phyloP scores from a whole-genome alignment of 2,888 invertebrate genomes.

The Stomorhina lunata region DNA sequence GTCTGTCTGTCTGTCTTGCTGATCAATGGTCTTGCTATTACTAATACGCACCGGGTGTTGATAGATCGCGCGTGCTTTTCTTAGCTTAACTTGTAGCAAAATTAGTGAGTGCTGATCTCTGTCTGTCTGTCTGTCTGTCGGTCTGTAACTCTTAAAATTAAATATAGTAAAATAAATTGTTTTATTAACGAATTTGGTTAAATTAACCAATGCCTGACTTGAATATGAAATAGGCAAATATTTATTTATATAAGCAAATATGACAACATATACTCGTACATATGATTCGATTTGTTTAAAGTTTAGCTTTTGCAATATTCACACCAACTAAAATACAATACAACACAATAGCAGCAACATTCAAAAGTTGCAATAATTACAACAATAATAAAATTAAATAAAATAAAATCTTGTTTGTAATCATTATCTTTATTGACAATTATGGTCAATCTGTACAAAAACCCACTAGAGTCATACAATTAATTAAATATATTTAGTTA shows the following conservation, averaged over 20 bases:
- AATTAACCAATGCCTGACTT: slow-evolving; percentile 61
- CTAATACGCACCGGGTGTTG: slow-evolving; percentile 58
- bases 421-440: slow-evolving; percentile 64
- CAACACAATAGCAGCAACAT: not conserved
- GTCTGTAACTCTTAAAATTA: not conserved
- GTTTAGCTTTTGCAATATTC: slow-evolving; percentile 11
- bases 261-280: slow-evolving; percentile 42
- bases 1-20: not conserved
- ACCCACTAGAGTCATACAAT: slow-evolving; percentile 69
- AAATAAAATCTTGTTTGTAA: slow-evolving; percentile 58
- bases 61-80: slow-evolving; percentile 59
- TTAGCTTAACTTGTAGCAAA: no score
- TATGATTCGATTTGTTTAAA: slow-evolving; percentile 43
- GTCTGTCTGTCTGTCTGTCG: not conserved
- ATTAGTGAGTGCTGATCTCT: not conserved
- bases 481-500: slow-evolving; percentile 74
- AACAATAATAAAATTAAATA: slow-evolving; percentile 13
- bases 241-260: no score
- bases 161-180: slow-evolving; percentile 37
- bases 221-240: slow-evolving; percentile 60
- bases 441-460: slow-evolving; percentile 66
- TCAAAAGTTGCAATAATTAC: not conserved
- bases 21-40: slow-evolving; percentile 26
- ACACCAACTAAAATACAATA: slow-evolving; percentile 14
- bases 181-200: slow-evolving; percentile 64